Evolutionary conservation across 1,140 invertebrate species (phyloP), one percentile per base, ranked within the genome.

Genomic region (Mesaphorura yosii): DNA sequence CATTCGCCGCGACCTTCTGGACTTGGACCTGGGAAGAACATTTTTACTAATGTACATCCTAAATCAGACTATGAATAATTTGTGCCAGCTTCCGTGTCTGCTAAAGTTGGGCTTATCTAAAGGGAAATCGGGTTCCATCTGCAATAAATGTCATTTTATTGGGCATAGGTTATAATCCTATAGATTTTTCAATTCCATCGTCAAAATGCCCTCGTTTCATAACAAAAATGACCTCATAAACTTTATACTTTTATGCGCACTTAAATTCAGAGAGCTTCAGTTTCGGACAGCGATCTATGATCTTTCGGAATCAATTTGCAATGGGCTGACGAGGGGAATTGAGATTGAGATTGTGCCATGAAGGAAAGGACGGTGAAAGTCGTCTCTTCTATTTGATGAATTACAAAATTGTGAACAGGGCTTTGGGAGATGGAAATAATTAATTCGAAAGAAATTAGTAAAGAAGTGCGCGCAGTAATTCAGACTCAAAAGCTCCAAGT

Each of bases 61-160:
- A 62, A 62, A 62, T 62, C 60, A 62, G 53, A 59, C 55, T 54
- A 62, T 62, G 60, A 62, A 62, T 62, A 62, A 62, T 62, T 62
- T 62, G 53, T 59, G 10, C 31, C n/a, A 34, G n/a, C 10, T 10
- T 10, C 10, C 31, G n/a, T n/a, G 10, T 10, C 31, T 10, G 10
- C n/a, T 10, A 34, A 10, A 34, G 10, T 10, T 10, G 10, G 31
- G 31, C 31, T 10, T n/a, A 34, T 34, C 10, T 10, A 10, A 34
- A 34, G 31, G 10, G n/a, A 10, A 34, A 34, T 10, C 31, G 10
- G n/a, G 31, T n/a, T n/a, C n/a, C n/a, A 34, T 10, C 31, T 10
- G 31, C n/a, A 10, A 10, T n/a, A 34, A 34, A 34, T 34, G n/a
- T 10, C n/a, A 34, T 10, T 10, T 34, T 10, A 10, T 34, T 34